Conservation (phyloP, 2,797 vertebrate genomes). For the Geotrypetes seraphini region DNA sequence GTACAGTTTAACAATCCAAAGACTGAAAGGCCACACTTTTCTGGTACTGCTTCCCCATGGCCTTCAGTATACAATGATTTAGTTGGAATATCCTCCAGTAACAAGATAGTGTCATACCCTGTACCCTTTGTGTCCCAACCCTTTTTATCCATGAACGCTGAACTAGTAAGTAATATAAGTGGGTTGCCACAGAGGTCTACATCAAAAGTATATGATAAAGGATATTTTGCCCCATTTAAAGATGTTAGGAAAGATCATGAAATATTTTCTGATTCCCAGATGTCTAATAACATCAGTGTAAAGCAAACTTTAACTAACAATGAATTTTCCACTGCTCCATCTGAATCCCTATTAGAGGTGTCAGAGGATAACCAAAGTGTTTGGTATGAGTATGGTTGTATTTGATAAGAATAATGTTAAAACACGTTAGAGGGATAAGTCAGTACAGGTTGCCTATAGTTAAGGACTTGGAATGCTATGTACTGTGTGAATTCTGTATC, state of each 20-base stretch:
- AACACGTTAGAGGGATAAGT: too few relatives aligned
- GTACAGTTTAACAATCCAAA: slow-evolving; percentile 23
- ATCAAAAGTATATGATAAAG: slow-evolving; percentile 33
- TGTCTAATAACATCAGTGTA: slow-evolving; percentile 10
- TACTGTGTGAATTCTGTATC: too few relatives aligned
- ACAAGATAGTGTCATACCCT: slow-evolving; percentile 17
- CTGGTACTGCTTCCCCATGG: slow-evolving; percentile 23
- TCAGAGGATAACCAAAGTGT: slow-evolving; percentile 83
- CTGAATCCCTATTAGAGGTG: slow-evolving; percentile 51
- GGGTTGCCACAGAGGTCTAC: slow-evolving; percentile 45
- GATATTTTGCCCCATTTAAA: slow-evolving; percentile 24
- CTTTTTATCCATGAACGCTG: slow-evolving; percentile 86
- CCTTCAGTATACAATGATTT: slow-evolving; percentile 53
- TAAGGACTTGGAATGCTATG: too few relatives aligned
- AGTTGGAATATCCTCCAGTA: slow-evolving; percentile 28
- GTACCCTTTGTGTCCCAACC: slow-evolving; percentile 54
- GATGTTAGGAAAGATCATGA: slow-evolving; percentile 28
- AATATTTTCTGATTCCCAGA: slow-evolving; percentile 25
- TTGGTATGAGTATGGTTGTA: slow-evolving; percentile 97
- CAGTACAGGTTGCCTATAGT: too few relatives aligned
- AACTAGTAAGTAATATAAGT: slow-evolving; percentile 89
- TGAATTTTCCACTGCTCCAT: slow-evolving; percentile 24
- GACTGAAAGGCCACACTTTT: slow-evolving; percentile 19
- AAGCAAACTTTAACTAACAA: slow-evolving; percentile 11
- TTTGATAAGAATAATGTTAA: slow-evolving; percentile 50